Evolutionary conservation across 2,797 vertebrate species (phyloP).

Genomic region (Simalia tracyae): DNA sequence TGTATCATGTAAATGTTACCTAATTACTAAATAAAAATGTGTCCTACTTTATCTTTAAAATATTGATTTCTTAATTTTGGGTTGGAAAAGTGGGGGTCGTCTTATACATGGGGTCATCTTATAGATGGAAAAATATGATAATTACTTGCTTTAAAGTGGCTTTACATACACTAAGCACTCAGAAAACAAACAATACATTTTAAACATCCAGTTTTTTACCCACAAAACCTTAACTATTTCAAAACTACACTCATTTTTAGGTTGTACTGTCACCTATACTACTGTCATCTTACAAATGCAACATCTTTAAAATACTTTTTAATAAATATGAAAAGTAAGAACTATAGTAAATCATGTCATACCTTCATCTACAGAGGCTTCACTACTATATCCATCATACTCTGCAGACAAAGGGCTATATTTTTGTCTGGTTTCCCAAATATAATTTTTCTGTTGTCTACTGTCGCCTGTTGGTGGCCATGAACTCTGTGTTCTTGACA

Average conservation of each 20-base stretch:
- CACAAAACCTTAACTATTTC: not conserved
- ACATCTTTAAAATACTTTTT: constrained; percentile 38
- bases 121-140: too few species aligned
- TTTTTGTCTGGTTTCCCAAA: constrained; percentile 92
- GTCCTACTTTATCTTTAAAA: too few species aligned
- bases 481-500: constrained; percentile 86
- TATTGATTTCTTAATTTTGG: too few species aligned
- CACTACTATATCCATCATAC: constrained; percentile 95
- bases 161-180: not conserved
- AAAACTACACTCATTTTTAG: not conserved
- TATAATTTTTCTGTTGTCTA: constrained; percentile 81
- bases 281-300: not conserved
- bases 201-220: not conserved
- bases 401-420: constrained; percentile 90
- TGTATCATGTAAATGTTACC: too few species aligned
- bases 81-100: too few species aligned
- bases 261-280: not conserved
- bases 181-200: not conserved
- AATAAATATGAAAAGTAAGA: constrained; percentile 51
- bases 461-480: constrained; percentile 73
- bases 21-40: too few species aligned
- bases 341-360: constrained; percentile 68
- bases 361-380: constrained; percentile 93
- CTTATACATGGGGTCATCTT: too few species aligned
- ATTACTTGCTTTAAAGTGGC: not conserved